Base-by-base conservation (phyloP, 2,888 invertebrate genomes). In the Tridacna gigas region DNA sequence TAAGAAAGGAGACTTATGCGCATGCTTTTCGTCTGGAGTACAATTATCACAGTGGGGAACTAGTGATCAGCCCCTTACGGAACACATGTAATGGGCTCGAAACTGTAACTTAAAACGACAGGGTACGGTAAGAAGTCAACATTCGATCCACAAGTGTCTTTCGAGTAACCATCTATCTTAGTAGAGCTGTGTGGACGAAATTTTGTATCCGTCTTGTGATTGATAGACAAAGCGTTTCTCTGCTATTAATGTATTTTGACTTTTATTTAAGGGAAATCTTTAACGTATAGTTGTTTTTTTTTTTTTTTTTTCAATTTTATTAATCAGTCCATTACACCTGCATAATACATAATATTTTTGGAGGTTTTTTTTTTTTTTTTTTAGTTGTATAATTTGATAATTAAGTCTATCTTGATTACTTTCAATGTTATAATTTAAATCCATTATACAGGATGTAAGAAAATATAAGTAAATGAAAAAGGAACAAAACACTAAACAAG, bases 91-190 rank as follows among this genome's bases (percentile, higher is more conserved):
- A 65, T 65, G 63, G 63, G 28, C 75, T 20, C 26, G n/a, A 20
- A 47, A 75, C 28, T 63, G 75, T 56, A n/a, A n/a, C n/a, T n/a
- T n/a, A 77, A 75, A 67, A 77, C 66, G 77, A 77, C 66, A 9
- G 77, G 77, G 20, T 67, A 15, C 26, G 67, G 67, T 15, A 13
- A 67, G 45, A 5, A 67, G 18, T 28, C 15, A 37, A 12, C 67
- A 37, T 9, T 26, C 37, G 45, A 67, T 11, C 18, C 20, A 15
- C 26, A 15, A 20, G 12, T 13, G 2, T 26, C 25, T 45, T 11
- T 12, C n/a, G 37, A 13, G 28, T 37, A 37, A 67, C 67, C 67
- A 20, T 37, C 28, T 13, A 37, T 26, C 20, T 13, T 67, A 11
- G 67, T 37, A 18, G 26, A 67, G 5, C 67, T 37, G 9, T 67